Evolutionary conservation across 2,888 invertebrate species (phyloP), one percentile per base, ranked within the genome.

Genomic region (Pterostichus niger): DNA sequence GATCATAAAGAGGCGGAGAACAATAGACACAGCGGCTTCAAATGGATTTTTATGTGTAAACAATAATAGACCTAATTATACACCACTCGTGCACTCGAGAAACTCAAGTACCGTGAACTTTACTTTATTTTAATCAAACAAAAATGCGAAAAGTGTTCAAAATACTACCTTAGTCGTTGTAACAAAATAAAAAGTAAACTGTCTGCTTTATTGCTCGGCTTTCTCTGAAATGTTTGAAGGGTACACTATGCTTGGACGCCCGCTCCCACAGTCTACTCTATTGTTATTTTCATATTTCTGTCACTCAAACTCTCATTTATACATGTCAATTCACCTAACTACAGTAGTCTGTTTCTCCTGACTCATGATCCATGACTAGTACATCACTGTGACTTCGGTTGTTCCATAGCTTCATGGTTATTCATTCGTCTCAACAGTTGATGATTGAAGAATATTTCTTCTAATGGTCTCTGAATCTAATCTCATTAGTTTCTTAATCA

Each of bases 31-130:
- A 40, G 15, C 44, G 17, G 46, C 79, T 68, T 71, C 80, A 71
- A 52, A 33, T 73, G 24, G 40, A 40, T 52, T 81, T 71, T 81
- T 73, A 56, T 73, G 52, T 52, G 10, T 71, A 71, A 61, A 80
- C 33, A 52, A 81, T 81, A 81, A 81, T 73, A 73, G 56, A n/a
- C 73, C 81, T 81, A 81, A 81, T 81, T 81, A 81, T 59, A 31
- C 13, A 44, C 68, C 13, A 40, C 61, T 71, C 33, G 40, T 40
- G 40, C 40, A 40, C 40, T 24, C 56, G 61, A 15, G 15, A 54
- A 54, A 54, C 15, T 17, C 59, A 59, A 24, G n/a, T 35, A 78
- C 78, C 78, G 78, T 56, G 59, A 78, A 64, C n/a, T 35, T 31
- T 40, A 40, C 40, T 40, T 40, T 40, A 40, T 40, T 40, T 40